Conservation (phyloP, 2,797 vertebrate species). For the Bradypodion ventrale region DNA sequence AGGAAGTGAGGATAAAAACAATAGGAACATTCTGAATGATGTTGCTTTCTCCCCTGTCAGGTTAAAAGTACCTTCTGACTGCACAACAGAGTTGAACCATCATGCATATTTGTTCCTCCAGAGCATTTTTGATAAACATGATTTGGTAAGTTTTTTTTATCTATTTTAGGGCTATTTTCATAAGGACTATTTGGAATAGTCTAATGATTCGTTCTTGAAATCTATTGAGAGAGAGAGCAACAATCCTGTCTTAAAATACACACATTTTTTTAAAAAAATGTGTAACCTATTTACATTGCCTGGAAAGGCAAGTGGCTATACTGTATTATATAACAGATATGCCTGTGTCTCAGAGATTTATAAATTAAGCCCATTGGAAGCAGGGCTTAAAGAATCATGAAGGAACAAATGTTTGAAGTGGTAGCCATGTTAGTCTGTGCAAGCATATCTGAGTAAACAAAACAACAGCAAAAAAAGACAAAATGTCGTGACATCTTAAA, state of each 20-base stretch:
- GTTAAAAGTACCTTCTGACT: constrained; percentile 91
- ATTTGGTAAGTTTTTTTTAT: constrained; percentile 85
- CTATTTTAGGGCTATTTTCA: constrained; percentile 20
- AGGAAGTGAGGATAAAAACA: not conserved
- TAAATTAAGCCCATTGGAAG: not conserved
- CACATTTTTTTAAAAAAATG: not conserved
- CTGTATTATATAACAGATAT: not conserved
- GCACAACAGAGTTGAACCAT: constrained; percentile 97
- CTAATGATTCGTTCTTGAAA: not conserved
- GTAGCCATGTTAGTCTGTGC: too few relatives aligned
- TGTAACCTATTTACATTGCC: not conserved
- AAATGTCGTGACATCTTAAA: too few relatives aligned
- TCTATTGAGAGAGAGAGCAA: not conserved
- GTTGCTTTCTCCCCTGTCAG: constrained; percentile 72
- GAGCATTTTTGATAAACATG: constrained; percentile 97
- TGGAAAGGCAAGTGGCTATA: not conserved
- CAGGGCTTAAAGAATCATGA: not conserved
- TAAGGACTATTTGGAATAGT: constrained; percentile 15
- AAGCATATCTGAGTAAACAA: too few relatives aligned
- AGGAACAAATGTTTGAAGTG: constrained; percentile 2
- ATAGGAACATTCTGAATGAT: not conserved
- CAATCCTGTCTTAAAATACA: not conserved
- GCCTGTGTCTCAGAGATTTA: not conserved
- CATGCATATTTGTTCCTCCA: constrained; percentile 97
- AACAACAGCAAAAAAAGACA: too few relatives aligned